These are phyloP conservation scores for Rhinolophus ferrumequinum DNA, from an alignment of 2,113 vertebrate species.

Conservation along the genomic window DNA sequence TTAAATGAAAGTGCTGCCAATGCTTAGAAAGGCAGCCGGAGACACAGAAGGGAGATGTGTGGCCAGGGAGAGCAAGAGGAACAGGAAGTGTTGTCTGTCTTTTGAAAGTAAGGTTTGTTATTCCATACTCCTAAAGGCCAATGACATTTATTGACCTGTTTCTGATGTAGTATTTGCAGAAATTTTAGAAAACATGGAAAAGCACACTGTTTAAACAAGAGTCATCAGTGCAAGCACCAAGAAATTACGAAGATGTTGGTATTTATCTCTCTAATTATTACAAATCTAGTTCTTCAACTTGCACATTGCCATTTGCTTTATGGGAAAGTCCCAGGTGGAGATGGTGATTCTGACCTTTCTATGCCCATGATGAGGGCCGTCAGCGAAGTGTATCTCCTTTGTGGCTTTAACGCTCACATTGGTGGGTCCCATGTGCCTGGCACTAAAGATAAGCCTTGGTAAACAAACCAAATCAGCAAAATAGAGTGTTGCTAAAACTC, in stretches of 20 bases:
- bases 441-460: not conserved
- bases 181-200: not conserved
- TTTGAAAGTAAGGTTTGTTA: not conserved
- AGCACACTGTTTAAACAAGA: not conserved
- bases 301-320: not conserved
- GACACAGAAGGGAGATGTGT: not conserved
- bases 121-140: not conserved
- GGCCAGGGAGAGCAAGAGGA: not conserved
- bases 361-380: not conserved
- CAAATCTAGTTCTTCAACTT: not conserved
- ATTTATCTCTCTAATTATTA: conserved; percentile 9
- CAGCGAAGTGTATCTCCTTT: not conserved
- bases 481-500: not conserved
- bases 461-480: not conserved
- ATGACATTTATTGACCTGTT: not conserved
- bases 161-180: not conserved
- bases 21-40: not conserved
- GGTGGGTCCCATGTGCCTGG: not conserved
- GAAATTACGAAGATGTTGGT: not conserved
- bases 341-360: not conserved
- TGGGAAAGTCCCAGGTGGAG: not conserved
- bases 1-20: not conserved
- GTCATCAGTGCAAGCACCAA: not conserved
- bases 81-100: not conserved
- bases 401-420: not conserved